A percentile compares a stretch with the other conserved stretches of the same genome.
Evolutionary conservation across 2,113 vertebrate species (phyloP).

Genomic region (Podocnemis expansa): DNA sequence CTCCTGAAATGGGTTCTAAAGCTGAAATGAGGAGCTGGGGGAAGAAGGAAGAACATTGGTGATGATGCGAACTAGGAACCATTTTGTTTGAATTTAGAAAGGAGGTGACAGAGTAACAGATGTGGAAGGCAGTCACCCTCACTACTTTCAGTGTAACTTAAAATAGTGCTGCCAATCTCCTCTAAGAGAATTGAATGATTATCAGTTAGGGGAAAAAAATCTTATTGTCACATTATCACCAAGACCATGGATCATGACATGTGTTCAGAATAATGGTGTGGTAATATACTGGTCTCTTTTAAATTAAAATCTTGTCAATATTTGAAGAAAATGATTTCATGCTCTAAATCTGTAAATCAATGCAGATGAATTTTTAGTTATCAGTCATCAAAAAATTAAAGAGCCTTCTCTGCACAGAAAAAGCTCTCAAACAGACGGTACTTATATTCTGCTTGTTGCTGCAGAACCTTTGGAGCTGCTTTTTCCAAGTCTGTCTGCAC

Average conservation of each 20-base stretch:
- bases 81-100: background rate
- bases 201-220: background rate
- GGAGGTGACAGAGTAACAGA: background rate
- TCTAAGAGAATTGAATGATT: background rate
- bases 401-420: slow-evolving; percentile 52
- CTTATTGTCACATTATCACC: background rate
- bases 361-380: slow-evolving; percentile 34
- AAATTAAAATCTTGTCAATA: slow-evolving; percentile 13
- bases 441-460: slow-evolving; percentile 62
- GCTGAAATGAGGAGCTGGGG: background rate
- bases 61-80: background rate
- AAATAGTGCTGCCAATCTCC: slow-evolving; percentile 7
- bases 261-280: slow-evolving; percentile 20
- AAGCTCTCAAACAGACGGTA: slow-evolving; percentile 39
- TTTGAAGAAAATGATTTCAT: slow-evolving; percentile 39
- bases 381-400: slow-evolving; percentile 66
- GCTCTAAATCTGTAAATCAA: slow-evolving; percentile 58
- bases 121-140: background rate
- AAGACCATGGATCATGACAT: background rate
- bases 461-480: slow-evolving; percentile 37
- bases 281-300: slow-evolving; percentile 5
- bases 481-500: slow-evolving; percentile 62
- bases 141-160: background rate
- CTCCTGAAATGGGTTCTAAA: background rate
- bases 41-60: background rate